phyloP scores from a whole-genome alignment of 2,888 invertebrate species.

The Lithophane ornitopus region DNA sequence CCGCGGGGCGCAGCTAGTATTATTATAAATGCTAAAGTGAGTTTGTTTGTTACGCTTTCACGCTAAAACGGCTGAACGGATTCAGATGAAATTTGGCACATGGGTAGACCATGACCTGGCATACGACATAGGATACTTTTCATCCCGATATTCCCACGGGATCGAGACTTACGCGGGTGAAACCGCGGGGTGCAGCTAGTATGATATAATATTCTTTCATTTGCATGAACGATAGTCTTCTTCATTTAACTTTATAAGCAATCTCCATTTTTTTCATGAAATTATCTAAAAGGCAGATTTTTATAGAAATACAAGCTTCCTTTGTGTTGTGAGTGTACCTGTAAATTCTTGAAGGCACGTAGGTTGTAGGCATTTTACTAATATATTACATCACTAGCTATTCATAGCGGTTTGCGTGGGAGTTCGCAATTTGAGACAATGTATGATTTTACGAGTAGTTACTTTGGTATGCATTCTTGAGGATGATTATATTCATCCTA shows the following conservation, averaged over 20 bases:
- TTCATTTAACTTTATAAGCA: background rate
- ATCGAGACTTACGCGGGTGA: too few relatives aligned
- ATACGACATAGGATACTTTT: too few relatives aligned
- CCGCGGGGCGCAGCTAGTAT: background rate
- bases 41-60: too few relatives aligned
- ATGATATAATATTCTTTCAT: background rate
- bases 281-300: conserved; percentile 1
- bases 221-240: background rate
- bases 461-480: background rate
- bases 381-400: conserved; percentile 34
- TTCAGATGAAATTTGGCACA: too few relatives aligned
- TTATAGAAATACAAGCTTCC: background rate
- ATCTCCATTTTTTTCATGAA: background rate
- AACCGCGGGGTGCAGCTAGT: too few relatives aligned
- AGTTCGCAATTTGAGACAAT: conserved; percentile 16
- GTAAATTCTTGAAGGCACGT: conserved; percentile 22
- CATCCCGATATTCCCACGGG: too few relatives aligned
- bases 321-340: conserved; percentile 24
- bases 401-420: conserved; percentile 25
- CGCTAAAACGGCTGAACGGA: too few relatives aligned
- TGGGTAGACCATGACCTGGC: too few relatives aligned
- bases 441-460: conserved; percentile 13
- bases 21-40: too few relatives aligned
- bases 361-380: conserved; percentile 34
- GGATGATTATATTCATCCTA: background rate